These are phyloP conservation scores for Cynopterus brachyotis DNA, from an alignment of 2,113 vertebrate species.

Conservation along the genomic window DNA sequence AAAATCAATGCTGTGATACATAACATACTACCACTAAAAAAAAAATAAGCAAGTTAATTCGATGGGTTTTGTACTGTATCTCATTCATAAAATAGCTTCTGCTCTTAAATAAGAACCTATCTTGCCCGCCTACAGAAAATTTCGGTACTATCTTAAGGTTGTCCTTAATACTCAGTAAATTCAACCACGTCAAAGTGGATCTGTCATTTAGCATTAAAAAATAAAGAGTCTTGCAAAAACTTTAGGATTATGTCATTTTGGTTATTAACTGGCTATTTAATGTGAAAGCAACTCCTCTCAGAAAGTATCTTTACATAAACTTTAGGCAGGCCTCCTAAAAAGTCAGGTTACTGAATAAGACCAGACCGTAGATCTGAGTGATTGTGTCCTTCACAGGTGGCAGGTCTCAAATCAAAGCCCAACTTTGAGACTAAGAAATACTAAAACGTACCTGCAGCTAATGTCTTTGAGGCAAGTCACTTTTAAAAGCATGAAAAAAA, in stretches of 20 bases:
- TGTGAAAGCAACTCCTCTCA: background rate
- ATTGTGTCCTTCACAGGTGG: background rate
- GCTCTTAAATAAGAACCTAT: background rate
- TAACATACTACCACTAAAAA: background rate
- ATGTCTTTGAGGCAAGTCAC: background rate
- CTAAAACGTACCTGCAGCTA: background rate
- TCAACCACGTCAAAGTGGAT: background rate
- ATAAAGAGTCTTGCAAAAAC: background rate
- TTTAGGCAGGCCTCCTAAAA: background rate
- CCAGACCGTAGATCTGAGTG: background rate
- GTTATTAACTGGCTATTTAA: background rate
- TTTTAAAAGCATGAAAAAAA: background rate
- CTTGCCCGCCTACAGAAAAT: background rate
- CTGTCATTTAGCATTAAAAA: background rate
- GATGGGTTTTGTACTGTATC: background rate
- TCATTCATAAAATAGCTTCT: background rate
- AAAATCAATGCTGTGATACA: background rate
- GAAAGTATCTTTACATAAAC: background rate
- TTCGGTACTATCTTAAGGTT: background rate
- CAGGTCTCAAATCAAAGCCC: conserved; percentile 33
- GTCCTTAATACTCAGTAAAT: background rate
- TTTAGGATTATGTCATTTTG: background rate
- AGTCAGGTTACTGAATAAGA: background rate
- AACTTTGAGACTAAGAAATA: background rate
- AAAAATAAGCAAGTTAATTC: background rate